phyloP scores from a whole-genome alignment of 2,888 invertebrate genomes.

The Lepidochitona cinerea region DNA sequence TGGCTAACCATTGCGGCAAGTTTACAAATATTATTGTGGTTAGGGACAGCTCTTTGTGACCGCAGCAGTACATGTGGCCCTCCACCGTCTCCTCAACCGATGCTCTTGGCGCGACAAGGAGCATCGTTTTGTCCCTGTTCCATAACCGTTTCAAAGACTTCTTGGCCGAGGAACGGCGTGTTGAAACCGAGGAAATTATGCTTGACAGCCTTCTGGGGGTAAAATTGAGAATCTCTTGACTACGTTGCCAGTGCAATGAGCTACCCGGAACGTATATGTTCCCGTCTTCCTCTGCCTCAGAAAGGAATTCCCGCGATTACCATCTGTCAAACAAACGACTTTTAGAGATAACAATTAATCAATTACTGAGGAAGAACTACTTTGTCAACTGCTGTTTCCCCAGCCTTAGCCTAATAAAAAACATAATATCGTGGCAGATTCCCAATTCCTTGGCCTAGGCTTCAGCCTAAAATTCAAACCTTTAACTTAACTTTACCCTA shows the following conservation, averaged over 20 bases:
- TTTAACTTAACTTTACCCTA: no score
- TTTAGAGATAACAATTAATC: not conserved
- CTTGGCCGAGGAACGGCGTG: not conserved
- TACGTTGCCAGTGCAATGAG: no score
- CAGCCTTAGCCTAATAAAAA: no score
- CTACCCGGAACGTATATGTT: not conserved
- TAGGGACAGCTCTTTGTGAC: not conserved
- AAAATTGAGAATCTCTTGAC: no score
- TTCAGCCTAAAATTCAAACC: no score
- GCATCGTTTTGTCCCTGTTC: not conserved
- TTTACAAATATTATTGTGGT: constrained; percentile 8
- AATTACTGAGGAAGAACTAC: not conserved
- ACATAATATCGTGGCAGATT: no score
- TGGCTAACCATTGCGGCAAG: not conserved
- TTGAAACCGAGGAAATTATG: not conserved
- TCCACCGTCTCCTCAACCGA: not conserved
- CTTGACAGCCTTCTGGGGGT: not conserved
- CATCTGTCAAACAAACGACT: not conserved
- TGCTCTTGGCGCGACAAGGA: not conserved
- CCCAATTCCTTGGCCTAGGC: no score
- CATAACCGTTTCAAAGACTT: not conserved
- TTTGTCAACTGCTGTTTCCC: not conserved
- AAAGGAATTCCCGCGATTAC: not conserved
- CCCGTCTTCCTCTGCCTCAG: not conserved
- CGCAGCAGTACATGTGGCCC: not conserved